phyloP scores from a whole-genome alignment of 2,797 vertebrate species.

The Acanthis flammea region DNA sequence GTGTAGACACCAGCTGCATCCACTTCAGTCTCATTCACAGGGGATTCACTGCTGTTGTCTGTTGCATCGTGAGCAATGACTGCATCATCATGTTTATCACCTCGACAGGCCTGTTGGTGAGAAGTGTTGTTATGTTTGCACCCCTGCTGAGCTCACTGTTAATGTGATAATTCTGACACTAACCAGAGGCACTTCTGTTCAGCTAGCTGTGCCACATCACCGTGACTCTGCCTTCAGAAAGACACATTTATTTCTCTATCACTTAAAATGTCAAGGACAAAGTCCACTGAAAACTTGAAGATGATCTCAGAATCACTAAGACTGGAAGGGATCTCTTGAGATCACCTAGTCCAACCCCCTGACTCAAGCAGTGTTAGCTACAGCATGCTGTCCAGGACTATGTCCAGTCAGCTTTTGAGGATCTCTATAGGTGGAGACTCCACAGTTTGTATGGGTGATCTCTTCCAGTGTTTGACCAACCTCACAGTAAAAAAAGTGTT shows the following conservation, averaged over 20 bases:
- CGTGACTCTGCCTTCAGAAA: not conserved
- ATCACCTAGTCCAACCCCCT: not conserved
- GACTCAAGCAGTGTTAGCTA: not conserved
- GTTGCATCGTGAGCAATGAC: slow-evolving; percentile 77
- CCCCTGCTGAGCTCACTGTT: not conserved
- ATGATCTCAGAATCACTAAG: not conserved
- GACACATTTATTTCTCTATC: not conserved
- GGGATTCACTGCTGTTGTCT: slow-evolving; percentile 53
- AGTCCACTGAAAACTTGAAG: not conserved
- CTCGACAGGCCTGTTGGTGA: slow-evolving; percentile 86
- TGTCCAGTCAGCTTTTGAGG: not conserved
- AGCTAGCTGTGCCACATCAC: not conserved
- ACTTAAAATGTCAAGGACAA: not conserved
- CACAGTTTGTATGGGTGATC: not conserved
- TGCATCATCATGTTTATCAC: slow-evolving; percentile 81
- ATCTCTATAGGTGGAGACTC: not conserved
- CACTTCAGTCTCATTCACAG: slow-evolving; percentile 76
- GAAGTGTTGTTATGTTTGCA: not conserved
- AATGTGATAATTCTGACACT: not conserved
- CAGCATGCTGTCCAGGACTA: not conserved
- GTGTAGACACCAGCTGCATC: slow-evolving; percentile 83
- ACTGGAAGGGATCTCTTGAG: not conserved
- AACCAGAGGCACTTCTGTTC: not conserved
- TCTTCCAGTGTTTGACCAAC: not conserved
- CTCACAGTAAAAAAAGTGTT: not conserved